Evolutionary conservation across 2,888 invertebrate genomes (phyloP).

Genomic region (Tubulanus polymorphus): DNA sequence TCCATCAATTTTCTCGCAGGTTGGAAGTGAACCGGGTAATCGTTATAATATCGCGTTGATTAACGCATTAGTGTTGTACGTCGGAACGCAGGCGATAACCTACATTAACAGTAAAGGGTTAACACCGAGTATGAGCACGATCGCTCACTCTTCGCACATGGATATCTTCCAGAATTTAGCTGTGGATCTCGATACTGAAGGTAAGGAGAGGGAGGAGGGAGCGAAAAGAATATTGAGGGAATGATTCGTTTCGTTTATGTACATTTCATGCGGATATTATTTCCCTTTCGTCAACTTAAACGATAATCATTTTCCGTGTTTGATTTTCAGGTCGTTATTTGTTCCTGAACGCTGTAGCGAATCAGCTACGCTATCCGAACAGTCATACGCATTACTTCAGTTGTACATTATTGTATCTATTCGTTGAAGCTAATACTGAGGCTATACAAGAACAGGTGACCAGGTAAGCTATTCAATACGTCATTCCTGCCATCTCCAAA

Average conservation of each 20-base stretch:
- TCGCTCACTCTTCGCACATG: conserved; percentile 94
- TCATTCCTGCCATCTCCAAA: not conserved
- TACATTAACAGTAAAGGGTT: conserved; percentile 86
- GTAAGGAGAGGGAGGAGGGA: conserved; percentile 52
- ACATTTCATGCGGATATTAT: not conserved
- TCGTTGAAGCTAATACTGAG: conserved; percentile 95
- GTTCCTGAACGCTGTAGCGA: conserved; percentile 97
- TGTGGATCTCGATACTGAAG: conserved; percentile 96
- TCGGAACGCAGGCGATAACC: conserved; percentile 93
- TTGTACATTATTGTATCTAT: conserved; percentile 92
- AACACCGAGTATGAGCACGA: conserved; percentile 94
- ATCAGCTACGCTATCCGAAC: conserved; percentile 97
- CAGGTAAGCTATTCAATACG: conserved; percentile 43
- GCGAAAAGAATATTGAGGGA: not conserved
- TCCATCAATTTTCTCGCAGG: not conserved
- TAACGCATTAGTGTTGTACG: conserved; percentile 96
- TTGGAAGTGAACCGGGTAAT: conserved; percentile 67
- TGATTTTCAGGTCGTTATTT: conserved; percentile 74
- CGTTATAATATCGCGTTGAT: conserved; percentile 93
- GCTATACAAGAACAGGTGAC: conserved; percentile 98
- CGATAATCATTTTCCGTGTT: too few species aligned
- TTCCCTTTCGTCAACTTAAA: too few species aligned
- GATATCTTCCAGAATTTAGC: conserved; percentile 99
- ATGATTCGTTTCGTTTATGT: not conserved
- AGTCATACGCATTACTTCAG: conserved; percentile 99